A percentile compares a stretch with the other conserved stretches of the same genome.
phyloP scores from a whole-genome alignment of 2,113 vertebrate species.

The Corythaeola cristata region DNA sequence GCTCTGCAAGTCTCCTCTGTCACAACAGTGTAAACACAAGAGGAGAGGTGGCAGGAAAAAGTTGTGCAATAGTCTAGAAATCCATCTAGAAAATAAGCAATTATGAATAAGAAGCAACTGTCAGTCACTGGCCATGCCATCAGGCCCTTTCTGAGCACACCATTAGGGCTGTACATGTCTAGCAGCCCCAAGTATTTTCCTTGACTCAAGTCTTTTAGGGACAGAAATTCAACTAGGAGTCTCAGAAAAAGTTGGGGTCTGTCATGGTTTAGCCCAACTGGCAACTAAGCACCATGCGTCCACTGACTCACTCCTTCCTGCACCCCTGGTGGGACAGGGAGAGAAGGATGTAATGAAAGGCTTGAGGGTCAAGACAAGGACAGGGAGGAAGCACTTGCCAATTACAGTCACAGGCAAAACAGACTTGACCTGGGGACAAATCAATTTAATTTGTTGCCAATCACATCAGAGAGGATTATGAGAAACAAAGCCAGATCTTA shows the following conservation, averaged over 20 bases:
- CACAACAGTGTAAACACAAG: background rate
- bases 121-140: background rate
- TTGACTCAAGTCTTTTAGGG: background rate
- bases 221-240: background rate
- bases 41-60: background rate
- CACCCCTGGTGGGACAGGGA: too few relatives aligned
- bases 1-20: background rate
- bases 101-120: background rate
- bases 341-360: too few relatives aligned
- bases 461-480: too few relatives aligned
- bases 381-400: too few relatives aligned
- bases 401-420: too few relatives aligned
- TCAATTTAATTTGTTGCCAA: too few relatives aligned
- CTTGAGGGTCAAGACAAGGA: too few relatives aligned
- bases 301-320: too few relatives aligned
- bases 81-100: background rate
- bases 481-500: too few relatives aligned
- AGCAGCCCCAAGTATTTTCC: background rate
- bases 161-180: accelerated
- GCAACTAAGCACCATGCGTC: too few relatives aligned
- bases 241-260: background rate
- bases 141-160: background rate
- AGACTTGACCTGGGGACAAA: too few relatives aligned
- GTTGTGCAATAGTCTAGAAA: background rate
- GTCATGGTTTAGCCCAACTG: too few relatives aligned